Evolutionary conservation across 2,113 vertebrate genomes (phyloP).

Genomic region (Pseudorectes ferrugineus): DNA sequence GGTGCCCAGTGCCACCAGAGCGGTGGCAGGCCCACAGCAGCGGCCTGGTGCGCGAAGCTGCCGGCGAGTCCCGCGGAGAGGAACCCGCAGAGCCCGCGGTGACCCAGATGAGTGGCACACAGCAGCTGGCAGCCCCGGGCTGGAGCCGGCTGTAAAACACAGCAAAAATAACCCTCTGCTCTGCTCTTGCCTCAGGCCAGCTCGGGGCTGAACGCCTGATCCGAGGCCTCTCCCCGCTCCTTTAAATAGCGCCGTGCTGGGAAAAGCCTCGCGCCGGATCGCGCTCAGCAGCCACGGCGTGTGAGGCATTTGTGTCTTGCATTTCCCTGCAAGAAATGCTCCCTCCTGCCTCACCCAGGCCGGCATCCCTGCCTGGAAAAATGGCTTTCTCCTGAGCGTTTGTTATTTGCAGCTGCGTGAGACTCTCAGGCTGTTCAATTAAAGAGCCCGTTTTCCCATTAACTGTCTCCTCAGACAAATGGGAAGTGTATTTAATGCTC

Average conservation of each 20-base stretch:
- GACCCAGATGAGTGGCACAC: neutral
- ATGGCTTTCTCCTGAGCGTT: neutral
- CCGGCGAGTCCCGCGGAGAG: neutral
- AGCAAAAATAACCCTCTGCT: neutral
- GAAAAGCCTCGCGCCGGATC: rapidly evolving
- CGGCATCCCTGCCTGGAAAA: conserved; percentile 19
- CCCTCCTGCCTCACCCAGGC: neutral
- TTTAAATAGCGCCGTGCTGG: rapidly evolving
- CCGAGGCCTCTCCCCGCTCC: neutral
- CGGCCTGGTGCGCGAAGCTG: neutral
- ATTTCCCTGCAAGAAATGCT: neutral
- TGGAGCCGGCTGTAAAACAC: neutral
- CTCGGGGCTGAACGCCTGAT: neutral
- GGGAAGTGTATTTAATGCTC: conserved; percentile 61
- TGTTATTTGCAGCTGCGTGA: conserved; percentile 39
- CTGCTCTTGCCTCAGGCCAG: neutral
- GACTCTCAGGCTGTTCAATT: conserved; percentile 48
- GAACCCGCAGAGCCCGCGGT: neutral
- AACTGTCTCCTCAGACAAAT: conserved; percentile 62
- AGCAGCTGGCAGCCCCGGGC: neutral
- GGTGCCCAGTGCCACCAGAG: neutral
- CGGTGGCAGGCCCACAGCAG: neutral
- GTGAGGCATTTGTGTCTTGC: neutral
- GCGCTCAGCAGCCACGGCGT: neutral
- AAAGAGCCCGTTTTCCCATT: conserved; percentile 33